Evolutionary conservation across 2,888 invertebrate species (phyloP).

Genomic region (Lasioglossum lativentre): DNA sequence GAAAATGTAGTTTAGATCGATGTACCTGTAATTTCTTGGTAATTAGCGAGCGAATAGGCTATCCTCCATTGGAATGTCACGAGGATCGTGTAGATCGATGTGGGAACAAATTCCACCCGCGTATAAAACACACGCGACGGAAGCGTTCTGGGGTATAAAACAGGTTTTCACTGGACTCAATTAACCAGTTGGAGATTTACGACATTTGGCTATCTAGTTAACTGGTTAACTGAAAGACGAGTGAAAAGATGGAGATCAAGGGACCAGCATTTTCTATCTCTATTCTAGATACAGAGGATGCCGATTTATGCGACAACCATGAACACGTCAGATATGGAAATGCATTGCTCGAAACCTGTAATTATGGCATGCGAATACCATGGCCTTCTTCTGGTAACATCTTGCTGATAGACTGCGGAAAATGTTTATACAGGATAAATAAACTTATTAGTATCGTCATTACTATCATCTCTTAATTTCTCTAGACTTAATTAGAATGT

Average conservation of each 20-base stretch:
- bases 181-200: slow-evolving; percentile 64
- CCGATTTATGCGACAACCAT: slow-evolving; percentile 31
- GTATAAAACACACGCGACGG: slow-evolving; percentile 32
- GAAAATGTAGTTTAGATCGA: not conserved
- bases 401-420: not conserved
- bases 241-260: slow-evolving; percentile 36
- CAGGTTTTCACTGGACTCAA: slow-evolving; percentile 64
- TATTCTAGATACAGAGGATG: slow-evolving; percentile 30
- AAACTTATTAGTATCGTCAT: not conserved
- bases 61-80: too few relatives aligned
- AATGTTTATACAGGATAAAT: not conserved
- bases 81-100: slow-evolving; percentile 4
- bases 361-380: slow-evolving; percentile 22
- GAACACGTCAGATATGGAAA: slow-evolving; percentile 35
- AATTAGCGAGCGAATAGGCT: slow-evolving; percentile 8
- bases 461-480: not conserved
- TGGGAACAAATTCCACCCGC: slow-evolving; percentile 1
- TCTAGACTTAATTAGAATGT: not conserved
- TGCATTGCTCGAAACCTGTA: slow-evolving; percentile 24
- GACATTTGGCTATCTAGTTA: slow-evolving; percentile 62
- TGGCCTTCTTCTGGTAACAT: slow-evolving; percentile 18
- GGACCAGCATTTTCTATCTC: slow-evolving; percentile 39
- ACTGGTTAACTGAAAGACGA: slow-evolving; percentile 31
- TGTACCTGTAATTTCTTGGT: not conserved
- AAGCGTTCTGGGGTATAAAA: slow-evolving; percentile 46